Conservation (phyloP, 2,888 invertebrate genomes). For the Cryptocheilus praepositus region DNA sequence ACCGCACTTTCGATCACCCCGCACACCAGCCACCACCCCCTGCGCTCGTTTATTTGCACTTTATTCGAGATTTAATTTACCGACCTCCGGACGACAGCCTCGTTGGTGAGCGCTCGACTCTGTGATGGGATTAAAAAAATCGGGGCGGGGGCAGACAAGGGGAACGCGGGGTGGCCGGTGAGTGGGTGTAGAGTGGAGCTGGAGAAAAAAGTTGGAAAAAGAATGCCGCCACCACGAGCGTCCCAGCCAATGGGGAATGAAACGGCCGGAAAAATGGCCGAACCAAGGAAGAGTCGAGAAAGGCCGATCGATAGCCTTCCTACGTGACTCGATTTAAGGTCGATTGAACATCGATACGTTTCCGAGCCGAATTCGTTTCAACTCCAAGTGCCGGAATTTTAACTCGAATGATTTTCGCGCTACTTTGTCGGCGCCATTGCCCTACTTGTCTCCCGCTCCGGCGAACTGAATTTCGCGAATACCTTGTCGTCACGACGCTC, state of each 20-base stretch:
- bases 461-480: too few relatives aligned
- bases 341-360: slow-evolving; percentile 13
- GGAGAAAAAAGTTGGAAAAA: slow-evolving; percentile 57
- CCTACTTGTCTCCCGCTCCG: too few relatives aligned
- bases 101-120: slow-evolving; percentile 57
- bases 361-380: too few relatives aligned
- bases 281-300: slow-evolving; percentile 28
- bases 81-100: slow-evolving; percentile 64
- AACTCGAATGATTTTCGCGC: too few relatives aligned
- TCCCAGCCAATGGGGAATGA: slow-evolving; percentile 44
- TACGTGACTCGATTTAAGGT: slow-evolving; percentile 28
- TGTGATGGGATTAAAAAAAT: slow-evolving; percentile 65
- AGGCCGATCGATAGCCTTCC: slow-evolving; percentile 37
- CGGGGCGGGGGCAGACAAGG: slow-evolving; percentile 24
- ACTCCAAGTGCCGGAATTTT: too few relatives aligned
- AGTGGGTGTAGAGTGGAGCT: slow-evolving; percentile 27
- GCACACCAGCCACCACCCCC: slow-evolving; percentile 31
- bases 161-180: slow-evolving; percentile 28
- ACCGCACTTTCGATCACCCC: slow-evolving; percentile 60
- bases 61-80: slow-evolving; percentile 74
- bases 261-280: slow-evolving; percentile 47
- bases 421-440: too few relatives aligned
- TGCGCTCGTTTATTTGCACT: slow-evolving; percentile 72
- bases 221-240: slow-evolving; percentile 35
- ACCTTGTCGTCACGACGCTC: too few relatives aligned